These are phyloP conservation scores for Copsychus sechellarum DNA, from an alignment of 2,113 vertebrate species.

Conservation along the genomic window DNA sequence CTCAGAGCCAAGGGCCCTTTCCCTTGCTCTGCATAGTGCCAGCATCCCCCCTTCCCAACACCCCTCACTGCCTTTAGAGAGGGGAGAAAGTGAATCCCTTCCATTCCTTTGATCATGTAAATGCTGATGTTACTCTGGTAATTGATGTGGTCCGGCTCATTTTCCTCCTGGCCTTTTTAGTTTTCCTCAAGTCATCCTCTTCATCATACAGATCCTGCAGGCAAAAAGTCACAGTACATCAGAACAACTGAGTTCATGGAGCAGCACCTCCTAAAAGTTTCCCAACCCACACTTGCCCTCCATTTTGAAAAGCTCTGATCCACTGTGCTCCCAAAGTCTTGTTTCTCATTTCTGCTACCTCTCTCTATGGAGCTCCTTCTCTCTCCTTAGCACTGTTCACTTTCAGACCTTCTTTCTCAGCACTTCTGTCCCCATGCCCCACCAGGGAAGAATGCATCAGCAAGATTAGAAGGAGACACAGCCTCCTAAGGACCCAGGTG, in stretches of 20 bases:
- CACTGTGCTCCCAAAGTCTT: neutral
- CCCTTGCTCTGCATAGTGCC: neutral
- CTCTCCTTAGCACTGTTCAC: neutral
- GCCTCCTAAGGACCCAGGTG: neutral
- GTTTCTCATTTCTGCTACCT: neutral
- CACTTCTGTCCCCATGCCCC: neutral
- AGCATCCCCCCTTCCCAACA: neutral
- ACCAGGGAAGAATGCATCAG: neutral
- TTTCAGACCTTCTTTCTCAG: neutral
- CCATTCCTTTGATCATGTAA: neutral
- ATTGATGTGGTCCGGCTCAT: constrained; percentile 92
- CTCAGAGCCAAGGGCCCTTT: neutral
- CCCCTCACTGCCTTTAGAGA: neutral
- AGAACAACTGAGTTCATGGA: neutral
- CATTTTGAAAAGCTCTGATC: neutral
- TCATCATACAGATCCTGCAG: constrained; percentile 92
- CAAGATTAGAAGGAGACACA: neutral
- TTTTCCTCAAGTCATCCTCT: constrained; percentile 91
- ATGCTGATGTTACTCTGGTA: constrained; percentile 81
- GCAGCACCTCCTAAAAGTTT: neutral
- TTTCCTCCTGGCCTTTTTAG: constrained; percentile 91
- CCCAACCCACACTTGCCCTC: fast-evolving
- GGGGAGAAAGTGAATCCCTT: neutral
- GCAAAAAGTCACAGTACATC: neutral
- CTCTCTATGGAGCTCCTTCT: neutral